Evolutionary conservation across 2,113 vertebrate genomes (phyloP).

Genomic region (Notothenia coriiceps): DNA sequence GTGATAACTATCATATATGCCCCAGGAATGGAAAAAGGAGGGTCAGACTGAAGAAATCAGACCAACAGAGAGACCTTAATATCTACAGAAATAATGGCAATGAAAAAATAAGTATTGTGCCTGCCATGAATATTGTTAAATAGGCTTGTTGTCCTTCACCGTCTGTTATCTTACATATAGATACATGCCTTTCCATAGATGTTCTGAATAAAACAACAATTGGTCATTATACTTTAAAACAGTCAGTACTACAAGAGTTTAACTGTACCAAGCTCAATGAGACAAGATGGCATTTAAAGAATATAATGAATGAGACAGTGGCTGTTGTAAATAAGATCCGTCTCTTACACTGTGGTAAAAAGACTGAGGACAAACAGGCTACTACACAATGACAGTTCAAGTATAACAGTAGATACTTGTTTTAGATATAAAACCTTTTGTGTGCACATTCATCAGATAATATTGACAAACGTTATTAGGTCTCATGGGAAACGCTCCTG

Average conservation of each 20-base stretch:
- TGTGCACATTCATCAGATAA: constrained; percentile 33
- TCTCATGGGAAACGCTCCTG: constrained; percentile 32
- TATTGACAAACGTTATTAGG: constrained; percentile 47
- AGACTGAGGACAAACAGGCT: constrained; percentile 29
- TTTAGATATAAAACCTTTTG: constrained; percentile 36
- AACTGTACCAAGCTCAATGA: constrained; percentile 50
- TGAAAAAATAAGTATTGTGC: constrained; percentile 59
- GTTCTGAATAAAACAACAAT: constrained; percentile 68
- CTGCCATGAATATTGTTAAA: constrained; percentile 58
- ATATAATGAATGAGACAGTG: constrained; percentile 5
- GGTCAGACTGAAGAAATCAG: constrained; percentile 60
- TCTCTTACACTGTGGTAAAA: constrained; percentile 19
- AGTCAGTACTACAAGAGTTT: constrained; percentile 54
- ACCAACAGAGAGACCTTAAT: constrained; percentile 10
- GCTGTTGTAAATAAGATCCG: constrained; percentile 34
- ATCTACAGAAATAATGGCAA: constrained; percentile 58
- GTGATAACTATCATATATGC: constrained; percentile 79
- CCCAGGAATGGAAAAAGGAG: constrained; percentile 62
- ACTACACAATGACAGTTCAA: constrained; percentile 4
- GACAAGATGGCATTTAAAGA: constrained; percentile 41
- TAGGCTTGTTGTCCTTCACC: constrained; percentile 68
- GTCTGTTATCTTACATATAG: constrained; percentile 38
- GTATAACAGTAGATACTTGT: constrained; percentile 13
- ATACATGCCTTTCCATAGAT: constrained; percentile 39
- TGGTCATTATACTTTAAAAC: constrained; percentile 64